phyloP scores from a whole-genome alignment of 2,888 invertebrate genomes.

The Chydorus sphaericus region DNA sequence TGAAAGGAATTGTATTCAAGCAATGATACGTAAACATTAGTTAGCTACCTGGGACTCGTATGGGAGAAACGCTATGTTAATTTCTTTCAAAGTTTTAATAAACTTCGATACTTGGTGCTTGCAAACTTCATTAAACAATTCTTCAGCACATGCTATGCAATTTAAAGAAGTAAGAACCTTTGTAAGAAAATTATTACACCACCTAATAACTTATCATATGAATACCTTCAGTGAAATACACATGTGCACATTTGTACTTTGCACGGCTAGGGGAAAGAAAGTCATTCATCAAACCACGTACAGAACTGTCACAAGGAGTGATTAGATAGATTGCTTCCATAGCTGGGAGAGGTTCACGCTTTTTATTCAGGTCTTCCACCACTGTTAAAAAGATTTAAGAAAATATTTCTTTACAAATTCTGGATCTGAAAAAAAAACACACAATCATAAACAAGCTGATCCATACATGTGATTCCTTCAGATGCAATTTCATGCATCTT shows the following conservation, averaged over 20 bases:
- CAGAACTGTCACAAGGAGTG: slow-evolving; percentile 87
- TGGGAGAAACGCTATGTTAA: slow-evolving; percentile 96
- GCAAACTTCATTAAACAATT: slow-evolving; percentile 92
- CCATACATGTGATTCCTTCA: slow-evolving; percentile 87
- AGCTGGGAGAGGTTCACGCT: slow-evolving; percentile 84
- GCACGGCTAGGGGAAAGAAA: slow-evolving; percentile 74
- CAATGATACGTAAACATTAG: no score
- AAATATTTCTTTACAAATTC: background rate
- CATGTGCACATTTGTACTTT: slow-evolving; percentile 88
- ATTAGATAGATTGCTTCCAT: slow-evolving; percentile 98
- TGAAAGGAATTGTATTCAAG: no score
- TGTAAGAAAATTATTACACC: background rate
- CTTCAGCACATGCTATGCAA: slow-evolving; percentile 77
- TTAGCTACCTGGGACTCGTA: slow-evolving; percentile 83
- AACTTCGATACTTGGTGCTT: slow-evolving; percentile 84
- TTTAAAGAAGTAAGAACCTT: background rate
- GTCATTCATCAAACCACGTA: slow-evolving; percentile 81
- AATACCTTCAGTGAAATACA: slow-evolving; percentile 97
- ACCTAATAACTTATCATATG: slow-evolving; percentile 7
- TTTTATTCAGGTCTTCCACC: slow-evolving; percentile 96
- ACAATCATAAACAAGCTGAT: no score
- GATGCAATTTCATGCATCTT: slow-evolving; percentile 99
- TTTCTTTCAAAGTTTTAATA: slow-evolving; percentile 95
- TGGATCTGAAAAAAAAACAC: no score
- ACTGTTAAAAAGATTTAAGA: slow-evolving; percentile 41